A percentile compares a stretch with the other conserved stretches of the same genome.
phyloP scores from a whole-genome alignment of 2,888 invertebrate genomes.

The Stictocephala bisonia region DNA sequence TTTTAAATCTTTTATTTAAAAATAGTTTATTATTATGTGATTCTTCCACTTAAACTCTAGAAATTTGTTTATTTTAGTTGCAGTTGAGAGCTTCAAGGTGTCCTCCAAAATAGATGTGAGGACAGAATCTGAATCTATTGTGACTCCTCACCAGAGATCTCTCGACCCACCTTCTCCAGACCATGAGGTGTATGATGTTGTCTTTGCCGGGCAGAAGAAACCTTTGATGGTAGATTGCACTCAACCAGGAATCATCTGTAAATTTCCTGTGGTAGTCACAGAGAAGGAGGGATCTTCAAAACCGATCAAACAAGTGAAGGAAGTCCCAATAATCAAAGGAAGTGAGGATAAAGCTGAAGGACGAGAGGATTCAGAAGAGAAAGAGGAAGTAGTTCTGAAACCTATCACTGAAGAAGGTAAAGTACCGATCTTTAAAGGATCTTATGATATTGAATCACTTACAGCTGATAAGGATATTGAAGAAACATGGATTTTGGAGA shows the following conservation, averaged over 20 bases:
- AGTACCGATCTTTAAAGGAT: slow-evolving; percentile 32
- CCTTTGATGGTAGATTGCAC: slow-evolving; percentile 43
- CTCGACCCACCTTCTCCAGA: neutral
- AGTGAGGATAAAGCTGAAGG: neutral
- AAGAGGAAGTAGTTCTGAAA: neutral
- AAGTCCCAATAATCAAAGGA: slow-evolving; percentile 32
- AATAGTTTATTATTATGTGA: no score
- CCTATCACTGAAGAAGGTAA: neutral
- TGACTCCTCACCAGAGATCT: neutral
- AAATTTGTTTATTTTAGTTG: slow-evolving; percentile 12
- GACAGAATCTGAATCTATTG: slow-evolving; percentile 7
- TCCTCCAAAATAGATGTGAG: neutral
- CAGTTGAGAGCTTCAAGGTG: slow-evolving; percentile 21
- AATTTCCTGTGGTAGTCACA: slow-evolving; percentile 27
- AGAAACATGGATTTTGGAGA: slow-evolving; percentile 34
- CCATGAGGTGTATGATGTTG: slow-evolving; percentile 29
- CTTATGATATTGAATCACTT: slow-evolving; percentile 29
- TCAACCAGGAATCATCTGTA: slow-evolving; percentile 42
- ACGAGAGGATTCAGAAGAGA: neutral
- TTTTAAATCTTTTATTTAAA: no score
- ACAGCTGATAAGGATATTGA: slow-evolving; percentile 28
- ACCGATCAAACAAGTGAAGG: slow-evolving; percentile 9
- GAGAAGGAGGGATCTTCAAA: neutral
- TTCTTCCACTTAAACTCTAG: no score
- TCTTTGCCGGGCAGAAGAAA: slow-evolving; percentile 35